Evolutionary conservation across 64 coral and sea anemone species (phyloP), one percentile per base, ranked within the genome.

Genomic region (Dendronephthya gigantea): DNA sequence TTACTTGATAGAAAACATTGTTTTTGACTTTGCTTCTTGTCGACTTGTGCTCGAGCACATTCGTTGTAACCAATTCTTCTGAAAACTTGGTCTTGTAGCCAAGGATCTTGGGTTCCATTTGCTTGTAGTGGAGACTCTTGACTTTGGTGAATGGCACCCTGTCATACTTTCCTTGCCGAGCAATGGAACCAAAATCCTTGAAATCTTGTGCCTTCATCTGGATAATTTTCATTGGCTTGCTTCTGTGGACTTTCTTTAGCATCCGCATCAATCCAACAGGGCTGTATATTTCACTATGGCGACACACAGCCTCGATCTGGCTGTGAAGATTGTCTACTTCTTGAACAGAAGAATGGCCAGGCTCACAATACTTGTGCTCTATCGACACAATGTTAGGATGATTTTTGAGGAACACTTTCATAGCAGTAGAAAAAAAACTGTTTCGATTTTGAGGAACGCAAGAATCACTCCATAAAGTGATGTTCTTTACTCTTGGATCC

Each of bases 271-370:
- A 76, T 76, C 69, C 69, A 76, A 76, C n/a, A 16, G 69, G 69
- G 69, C 69, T 76, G 17, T 76, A 76, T 76, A 76, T 76, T 76
- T 76, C 69, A 76, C 69, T 76, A 29, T 76, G 69, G 8, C 69
- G 28, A 76, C 69, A 76, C 69, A 76, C 69, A 76, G 29, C 35
- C 35, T 76, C 69, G 25, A 76, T 76, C 31, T 76, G 69, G 69
- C 69, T 76, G 69, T 76, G 69, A 12, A 76, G 69, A 30, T 76
- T 76, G 69, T 76, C 31, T 28, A 76, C 69, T 76, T 76, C 69
- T 38, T 76, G 69, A 38, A 76, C 25, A 16, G 69, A 22, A 34
- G 69, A 76, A 76, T 76, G 6, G 13, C 69, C 69, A 34, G 69
- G 69, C 69, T 76, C 69, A 34, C 69, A 76, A 38, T 76, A 76